Evolutionary conservation across 1,140 invertebrate genomes (phyloP).

Genomic region (Conus ventricosus): DNA sequence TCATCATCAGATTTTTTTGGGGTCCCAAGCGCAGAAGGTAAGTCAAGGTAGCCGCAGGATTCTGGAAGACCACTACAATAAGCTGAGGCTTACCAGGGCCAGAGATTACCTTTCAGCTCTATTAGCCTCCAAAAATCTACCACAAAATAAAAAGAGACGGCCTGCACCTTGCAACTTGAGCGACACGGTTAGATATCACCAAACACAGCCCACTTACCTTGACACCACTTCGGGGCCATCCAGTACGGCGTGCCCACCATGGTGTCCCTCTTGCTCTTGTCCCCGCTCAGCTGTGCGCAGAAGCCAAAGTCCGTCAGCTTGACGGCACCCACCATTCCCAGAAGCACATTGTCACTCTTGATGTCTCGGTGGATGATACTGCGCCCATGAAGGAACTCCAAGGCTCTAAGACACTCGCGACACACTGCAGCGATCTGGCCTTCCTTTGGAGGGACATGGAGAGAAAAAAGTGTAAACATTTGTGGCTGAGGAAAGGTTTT

Average conservation of each 20-base stretch:
- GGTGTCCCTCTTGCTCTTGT: conserved; percentile 70
- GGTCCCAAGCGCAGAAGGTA: too few species aligned
- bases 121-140: too few species aligned
- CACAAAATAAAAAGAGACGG: too few species aligned
- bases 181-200: too few species aligned
- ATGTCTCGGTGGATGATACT: conserved; percentile 93
- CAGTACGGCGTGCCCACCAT: conserved; percentile 76
- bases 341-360: conserved; percentile 76
- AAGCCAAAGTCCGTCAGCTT: conserved; percentile 76
- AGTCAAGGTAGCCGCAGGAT: too few species aligned
- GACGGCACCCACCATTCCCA: conserved; percentile 73
- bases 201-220: conserved; percentile 49
- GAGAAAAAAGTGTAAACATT: not conserved
- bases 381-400: conserved; percentile 97
- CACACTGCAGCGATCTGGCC: conserved; percentile 99
- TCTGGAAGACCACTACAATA: too few species aligned
- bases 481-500: too few species aligned
- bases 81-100: too few species aligned
- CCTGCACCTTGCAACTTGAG: too few species aligned
- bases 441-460: conserved; percentile 58
- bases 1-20: too few species aligned
- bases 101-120: too few species aligned
- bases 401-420: conserved; percentile 91
- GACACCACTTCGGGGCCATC: conserved; percentile 74
- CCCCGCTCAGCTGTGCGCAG: conserved; percentile 73